Evolutionary conservation across 2,113 vertebrate genomes (phyloP), one percentile per base, ranked within the genome.

Genomic region (Eurystomus gularis): DNA sequence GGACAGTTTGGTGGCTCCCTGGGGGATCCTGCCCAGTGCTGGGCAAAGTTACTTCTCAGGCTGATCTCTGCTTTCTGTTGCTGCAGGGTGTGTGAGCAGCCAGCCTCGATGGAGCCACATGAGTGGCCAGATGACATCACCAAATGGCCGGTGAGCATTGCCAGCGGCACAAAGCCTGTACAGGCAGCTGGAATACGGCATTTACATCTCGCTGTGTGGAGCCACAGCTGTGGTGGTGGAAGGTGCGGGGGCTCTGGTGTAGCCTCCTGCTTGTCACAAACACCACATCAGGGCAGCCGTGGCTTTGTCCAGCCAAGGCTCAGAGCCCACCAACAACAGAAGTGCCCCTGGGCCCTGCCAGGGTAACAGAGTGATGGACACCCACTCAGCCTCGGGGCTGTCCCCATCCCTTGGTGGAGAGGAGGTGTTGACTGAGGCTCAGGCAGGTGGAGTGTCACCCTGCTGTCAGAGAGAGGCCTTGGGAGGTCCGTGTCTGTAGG

Each of bases 71-170:
- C 54, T 84, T 58, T 82, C 40, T 72, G n/a, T 95, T 81, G 58
- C 33, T 52, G 48, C 97, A 99, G 99, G 97, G 99, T 99, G 40
- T 99, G 99, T 97, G 98, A 99, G 48, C 99, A 99, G 96, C 99
- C 99, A 12, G 99, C 99, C 66, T 99, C 99, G 0, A 99, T 98
- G 86, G 96, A 99, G 25, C 99, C 99, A 2, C 99, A 99, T 1
- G 99, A 99, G 91, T 99, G 99, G 99, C 98, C 99, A 2, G 99
- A 99, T 95, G 99, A 99, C 97, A 99, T 99, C 98, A 99, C 99
- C 96, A 99, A 99, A 89, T 99, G 99, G 99, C 99, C 99, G 51
- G 99, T 99, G 97, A 98, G 99, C 97, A 44, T 46, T 1, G 1
- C 40, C 2, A 3, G 31, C 12, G 51, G 21, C 44, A n/a, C 42